phyloP scores from a whole-genome alignment of 2,113 vertebrate species.

The Leiothrix lutea region DNA sequence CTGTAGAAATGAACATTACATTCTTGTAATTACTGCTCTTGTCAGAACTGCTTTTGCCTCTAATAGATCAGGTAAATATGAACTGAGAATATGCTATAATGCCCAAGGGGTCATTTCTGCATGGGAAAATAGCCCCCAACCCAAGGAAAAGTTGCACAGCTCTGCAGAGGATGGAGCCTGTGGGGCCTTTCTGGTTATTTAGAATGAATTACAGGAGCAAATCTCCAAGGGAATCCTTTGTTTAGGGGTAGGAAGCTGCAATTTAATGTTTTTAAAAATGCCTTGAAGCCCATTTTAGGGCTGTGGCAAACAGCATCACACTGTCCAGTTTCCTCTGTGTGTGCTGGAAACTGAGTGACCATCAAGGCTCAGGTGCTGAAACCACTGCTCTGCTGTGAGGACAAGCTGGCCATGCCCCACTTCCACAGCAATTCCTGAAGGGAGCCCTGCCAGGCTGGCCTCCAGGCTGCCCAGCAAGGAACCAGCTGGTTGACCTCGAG shows the following conservation, averaged over 20 bases:
- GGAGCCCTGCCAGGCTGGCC: neutral
- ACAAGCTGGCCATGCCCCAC: neutral
- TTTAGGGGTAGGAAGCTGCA: neutral
- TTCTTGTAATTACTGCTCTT: conserved; percentile 30
- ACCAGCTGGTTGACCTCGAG: neutral
- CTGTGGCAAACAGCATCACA: neutral
- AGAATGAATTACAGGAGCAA: neutral
- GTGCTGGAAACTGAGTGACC: neutral
- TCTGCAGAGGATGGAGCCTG: neutral
- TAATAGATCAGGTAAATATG: conserved; percentile 45
- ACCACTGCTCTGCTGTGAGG: neutral
- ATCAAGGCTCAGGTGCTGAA: neutral
- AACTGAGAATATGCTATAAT: neutral
- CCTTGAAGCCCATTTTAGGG: neutral
- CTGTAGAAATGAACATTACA: conserved; percentile 40
- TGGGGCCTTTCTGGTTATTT: neutral
- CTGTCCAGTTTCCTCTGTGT: neutral
- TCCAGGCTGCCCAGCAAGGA: neutral
- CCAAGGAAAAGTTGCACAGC: neutral
- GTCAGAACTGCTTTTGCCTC: conserved; percentile 11
- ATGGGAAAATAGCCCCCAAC: neutral
- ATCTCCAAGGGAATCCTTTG: neutral
- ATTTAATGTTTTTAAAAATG: neutral
- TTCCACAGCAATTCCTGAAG: neutral
- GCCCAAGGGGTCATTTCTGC: neutral